These are phyloP conservation scores for Drosophila auraria DNA, from an alignment of 1,140 invertebrate genomes.

Conservation along the genomic window DNA sequence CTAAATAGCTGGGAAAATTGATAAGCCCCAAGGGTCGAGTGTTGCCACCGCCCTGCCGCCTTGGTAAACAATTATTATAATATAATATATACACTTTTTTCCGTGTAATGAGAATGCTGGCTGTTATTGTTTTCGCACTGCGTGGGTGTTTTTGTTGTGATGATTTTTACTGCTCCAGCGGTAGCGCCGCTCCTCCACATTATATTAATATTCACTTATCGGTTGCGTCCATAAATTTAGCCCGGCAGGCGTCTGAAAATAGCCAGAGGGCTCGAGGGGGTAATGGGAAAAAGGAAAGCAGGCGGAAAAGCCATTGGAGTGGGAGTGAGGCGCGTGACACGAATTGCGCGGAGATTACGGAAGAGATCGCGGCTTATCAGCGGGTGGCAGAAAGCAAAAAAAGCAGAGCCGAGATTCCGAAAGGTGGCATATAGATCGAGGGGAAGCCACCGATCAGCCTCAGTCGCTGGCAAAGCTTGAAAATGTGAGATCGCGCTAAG, in stretches of 20 bases:
- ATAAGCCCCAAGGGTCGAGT: slow-evolving; percentile 56
- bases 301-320: slow-evolving; percentile 23
- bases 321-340: slow-evolving; percentile 42
- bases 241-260: slow-evolving; percentile 53
- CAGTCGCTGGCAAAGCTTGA: slow-evolving; percentile 66
- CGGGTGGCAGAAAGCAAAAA: neutral
- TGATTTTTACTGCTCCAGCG: slow-evolving; percentile 61
- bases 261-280: slow-evolving; percentile 7
- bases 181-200: slow-evolving; percentile 19
- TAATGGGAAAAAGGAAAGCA: slow-evolving; percentile 20
- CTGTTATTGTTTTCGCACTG: slow-evolving; percentile 70
- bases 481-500: slow-evolving; percentile 69
- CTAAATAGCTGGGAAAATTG: slow-evolving; percentile 70
- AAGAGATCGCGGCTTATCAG: slow-evolving; percentile 52
- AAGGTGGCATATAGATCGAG: slow-evolving; percentile 40
- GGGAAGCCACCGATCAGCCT: slow-evolving; percentile 23
- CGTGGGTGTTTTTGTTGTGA: slow-evolving; percentile 48
- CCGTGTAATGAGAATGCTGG: slow-evolving; percentile 47
- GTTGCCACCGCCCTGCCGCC: slow-evolving; percentile 44
- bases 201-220: slow-evolving; percentile 66
- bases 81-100: slow-evolving; percentile 12
- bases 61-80: slow-evolving; percentile 46
- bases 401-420: slow-evolving; percentile 14
- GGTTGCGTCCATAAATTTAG: slow-evolving; percentile 46
- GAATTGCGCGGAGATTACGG: slow-evolving; percentile 42